Percentiles rank a stretch among this genome's conserved stretches.
Conservation (phyloP, 53 echinoderm and acorn worm genomes). For the Temnopleurus reevesii region DNA sequence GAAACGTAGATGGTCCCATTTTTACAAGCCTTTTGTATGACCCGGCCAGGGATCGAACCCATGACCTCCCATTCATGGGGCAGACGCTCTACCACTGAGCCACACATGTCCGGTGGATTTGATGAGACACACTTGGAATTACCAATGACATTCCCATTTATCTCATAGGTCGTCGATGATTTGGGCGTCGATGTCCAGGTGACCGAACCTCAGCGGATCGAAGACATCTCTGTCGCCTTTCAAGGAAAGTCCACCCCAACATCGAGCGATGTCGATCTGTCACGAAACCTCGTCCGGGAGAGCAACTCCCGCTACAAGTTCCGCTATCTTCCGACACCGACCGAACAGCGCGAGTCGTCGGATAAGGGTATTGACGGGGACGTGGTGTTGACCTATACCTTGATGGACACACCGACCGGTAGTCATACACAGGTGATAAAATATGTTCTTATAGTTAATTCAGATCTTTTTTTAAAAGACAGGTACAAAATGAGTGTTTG, state of each 20-base stretch:
- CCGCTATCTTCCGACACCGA: conserved; percentile 65
- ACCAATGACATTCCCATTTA: too few relatives aligned
- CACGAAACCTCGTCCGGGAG: conserved; percentile 8
- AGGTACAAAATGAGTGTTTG: too few relatives aligned
- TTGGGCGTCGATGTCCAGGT: conserved; percentile 72
- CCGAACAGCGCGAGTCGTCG: conserved; percentile 62
- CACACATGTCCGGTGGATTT: too few relatives aligned
- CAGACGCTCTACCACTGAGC: too few relatives aligned
- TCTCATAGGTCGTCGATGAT: not conserved
- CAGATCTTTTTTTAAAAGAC: too few relatives aligned
- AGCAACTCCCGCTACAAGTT: conserved; percentile 66
- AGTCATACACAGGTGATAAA: conserved; percentile 91
- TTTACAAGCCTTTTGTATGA: too few relatives aligned
- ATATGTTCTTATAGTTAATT: too few relatives aligned
- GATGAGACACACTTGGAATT: too few relatives aligned
- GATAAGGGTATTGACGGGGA: conserved; percentile 75
- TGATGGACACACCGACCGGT: conserved; percentile 71
- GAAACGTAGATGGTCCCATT: too few relatives aligned
- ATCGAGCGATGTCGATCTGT: conserved; percentile 32
- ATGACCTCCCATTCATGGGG: too few relatives aligned
- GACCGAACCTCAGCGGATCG: conserved; percentile 87
- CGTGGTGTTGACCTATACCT: conserved; percentile 74
- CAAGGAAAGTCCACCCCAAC: conserved; percentile 28
- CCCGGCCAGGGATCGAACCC: too few relatives aligned
- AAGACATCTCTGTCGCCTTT: conserved; percentile 62